Conservation (phyloP, 2,888 invertebrate genomes). For the Cecidostiba fungosa region DNA sequence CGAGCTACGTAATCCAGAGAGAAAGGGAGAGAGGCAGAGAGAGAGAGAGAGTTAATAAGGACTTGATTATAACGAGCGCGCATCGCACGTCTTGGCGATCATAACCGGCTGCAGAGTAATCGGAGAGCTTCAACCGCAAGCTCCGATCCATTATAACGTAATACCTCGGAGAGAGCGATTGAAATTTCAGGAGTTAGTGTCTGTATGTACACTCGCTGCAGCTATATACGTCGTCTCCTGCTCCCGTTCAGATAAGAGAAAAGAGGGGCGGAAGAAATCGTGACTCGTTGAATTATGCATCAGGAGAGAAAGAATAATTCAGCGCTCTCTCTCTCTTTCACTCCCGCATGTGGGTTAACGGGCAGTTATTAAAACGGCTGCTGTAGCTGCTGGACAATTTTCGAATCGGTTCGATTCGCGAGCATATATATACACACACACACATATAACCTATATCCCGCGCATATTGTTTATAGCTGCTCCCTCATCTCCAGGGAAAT, state of each 20-base stretch:
- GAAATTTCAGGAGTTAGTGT: not conserved
- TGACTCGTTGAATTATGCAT: slow-evolving; percentile 3
- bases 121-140: not conserved
- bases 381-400: not conserved
- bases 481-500: slow-evolving; percentile 21
- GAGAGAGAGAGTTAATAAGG: not conserved
- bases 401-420: not conserved
- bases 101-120: not conserved
- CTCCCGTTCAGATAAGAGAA: not conserved
- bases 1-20: not conserved
- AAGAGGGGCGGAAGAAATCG: not conserved
- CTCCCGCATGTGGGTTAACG: not conserved
- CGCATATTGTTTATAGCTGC: slow-evolving; percentile 20
- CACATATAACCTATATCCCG: not conserved
- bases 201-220: too few relatives aligned
- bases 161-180: not conserved
- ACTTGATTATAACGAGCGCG: not conserved
- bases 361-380: slow-evolving; percentile 10
- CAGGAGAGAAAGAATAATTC: not conserved
- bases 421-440: not conserved
- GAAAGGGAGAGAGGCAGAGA: too few relatives aligned
- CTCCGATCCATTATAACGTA: not conserved
- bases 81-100: not conserved
- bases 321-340: not conserved
- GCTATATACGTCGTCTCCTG: too few relatives aligned